Base-by-base conservation (phyloP, 2,888 invertebrate genomes). In the Reticulitermes lucifugus region DNA sequence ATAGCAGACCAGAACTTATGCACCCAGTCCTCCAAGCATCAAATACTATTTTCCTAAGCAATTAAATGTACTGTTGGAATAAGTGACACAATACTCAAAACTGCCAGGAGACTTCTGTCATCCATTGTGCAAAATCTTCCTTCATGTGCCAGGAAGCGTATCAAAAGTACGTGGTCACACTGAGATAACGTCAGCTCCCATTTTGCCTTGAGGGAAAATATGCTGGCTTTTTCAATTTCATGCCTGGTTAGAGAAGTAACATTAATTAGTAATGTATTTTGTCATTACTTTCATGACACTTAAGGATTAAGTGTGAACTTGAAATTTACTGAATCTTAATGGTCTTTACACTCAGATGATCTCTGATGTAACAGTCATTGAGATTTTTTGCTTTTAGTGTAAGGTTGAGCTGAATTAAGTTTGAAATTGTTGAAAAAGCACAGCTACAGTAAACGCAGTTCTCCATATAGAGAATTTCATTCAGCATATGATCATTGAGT, bases 181-280 rank as follows among this genome's bases (percentile, higher is more conserved):
- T 65, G 25, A n/a, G n/a, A 65, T 65, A 25, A 65, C 0, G 81
- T 81, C 81, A 81, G 65, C 41, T 81, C 81, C 81, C 81, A 81
- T 81, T 43, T 46, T 81, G 70, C 81, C 81, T 29, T 14, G 46
- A 81, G n/a, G 43, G 25, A 81, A 12, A n/a, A 14, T 22, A 43
- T 65, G 65, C 81, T 65, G 81, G 51, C 65, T 65, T 81, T 81
- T 81, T 70, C 70, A 81, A 65, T 65, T 77, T 46, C 22, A n/a
- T 46, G 6, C 21, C n/a, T 65, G 65, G 7, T n/a, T 65, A 2
- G 25, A 25, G n/a, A 25, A 55, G 55, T 55, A 55, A 55, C 55
- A 14, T 55, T 14, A 12, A 65, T 60, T 60, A 21, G 12, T 25
- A 12, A 65, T n/a, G 25, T 65, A 12, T 65, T 65, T 9, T 65